Evolutionary conservation across 2,797 vertebrate species (phyloP), one percentile per base, ranked within the genome.

Genomic region (Myripristis murdjan): DNA sequence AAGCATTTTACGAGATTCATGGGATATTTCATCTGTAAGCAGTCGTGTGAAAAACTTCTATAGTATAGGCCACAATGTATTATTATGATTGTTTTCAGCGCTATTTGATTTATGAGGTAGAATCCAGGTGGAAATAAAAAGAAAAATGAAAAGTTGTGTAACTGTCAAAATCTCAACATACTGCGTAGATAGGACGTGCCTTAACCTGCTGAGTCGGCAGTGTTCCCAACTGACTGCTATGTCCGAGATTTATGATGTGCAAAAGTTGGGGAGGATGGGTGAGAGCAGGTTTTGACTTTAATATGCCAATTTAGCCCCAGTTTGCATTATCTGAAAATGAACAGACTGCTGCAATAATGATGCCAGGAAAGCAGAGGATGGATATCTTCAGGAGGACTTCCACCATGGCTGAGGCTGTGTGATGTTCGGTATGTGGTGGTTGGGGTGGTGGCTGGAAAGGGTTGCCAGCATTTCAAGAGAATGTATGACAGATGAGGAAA

Each of bases 401-500:
- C 16, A 20, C 66, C 28, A 61, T 57, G 18, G 16, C 16, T 26
- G 11, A 12, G 5, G 20, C 3, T 49, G 4, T 1, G 5, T 12
- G 10, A 12, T 23, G 2, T 24, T 23, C 35, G 51, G 41, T 7
- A 15, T 28, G 15, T 37, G n/a, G 9, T 41, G 31, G 20, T 55
- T 54, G 37, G 11, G 15, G 56, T n/a, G 20, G 4, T 60, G 55
- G 73, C 44, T 71, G 68, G 41, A 70, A 59, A 63, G 3, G 14
- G 44, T 74, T 89, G 64, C 59, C 75, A 81, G 73, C 51, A 64
- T 57, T 54, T 74, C 0, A 18, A 58, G 70, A 84, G 73, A 83
- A 86, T 78, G 58, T 70, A 61, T 86, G 78, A 91, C 75, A 82
- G 81, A 86, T 66, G 75, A 73, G 68, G 54, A 68, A 90, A 86